A percentile compares a stretch with the other conserved stretches of the same genome.
phyloP scores from a whole-genome alignment of 37 sponge, comb jelly and placozoan genomes.

The Lycopodina hypogea region DNA sequence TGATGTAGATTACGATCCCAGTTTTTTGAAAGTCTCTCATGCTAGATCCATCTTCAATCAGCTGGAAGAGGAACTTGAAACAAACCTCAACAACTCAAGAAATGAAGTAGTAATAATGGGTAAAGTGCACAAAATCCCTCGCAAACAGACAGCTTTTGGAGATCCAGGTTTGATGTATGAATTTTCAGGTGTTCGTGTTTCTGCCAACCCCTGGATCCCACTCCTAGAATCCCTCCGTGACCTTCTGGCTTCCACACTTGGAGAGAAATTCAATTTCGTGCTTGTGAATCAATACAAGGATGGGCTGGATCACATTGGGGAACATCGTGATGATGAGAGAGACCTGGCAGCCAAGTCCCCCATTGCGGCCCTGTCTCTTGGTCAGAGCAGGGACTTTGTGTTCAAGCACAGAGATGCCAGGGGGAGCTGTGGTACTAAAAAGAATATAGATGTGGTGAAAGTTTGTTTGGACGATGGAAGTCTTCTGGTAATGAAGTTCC shows the following conservation, averaged over 20 bases:
- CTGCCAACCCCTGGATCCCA: conserved; percentile 62
- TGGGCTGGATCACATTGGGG: conserved; percentile 68
- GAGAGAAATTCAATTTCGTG: conserved; percentile 66
- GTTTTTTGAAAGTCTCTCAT: conserved; percentile 11
- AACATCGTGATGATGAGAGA: conserved; percentile 69
- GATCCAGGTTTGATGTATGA: conserved; percentile 51
- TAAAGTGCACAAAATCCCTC: conserved; percentile 49
- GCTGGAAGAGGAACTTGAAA: conserved; percentile 38
- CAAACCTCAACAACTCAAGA: conserved; percentile 27
- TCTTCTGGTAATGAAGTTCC: conserved; percentile 60
- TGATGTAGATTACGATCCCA: conserved; percentile 41
- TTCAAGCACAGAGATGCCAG: conserved; percentile 57
- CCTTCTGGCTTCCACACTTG: conserved; percentile 12
- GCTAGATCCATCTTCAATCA: conserved; percentile 26
- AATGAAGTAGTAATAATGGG: conserved; percentile 45
- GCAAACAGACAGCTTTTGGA: conserved; percentile 73
- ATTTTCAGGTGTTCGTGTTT: conserved; percentile 56
- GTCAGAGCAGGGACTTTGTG: conserved; percentile 69
- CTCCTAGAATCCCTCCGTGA: conserved; percentile 14
- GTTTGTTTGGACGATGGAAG: conserved; percentile 55
- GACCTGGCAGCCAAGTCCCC: conserved; percentile 40
- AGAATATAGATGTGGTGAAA: conserved; percentile 50
- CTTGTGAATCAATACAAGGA: conserved; percentile 70
- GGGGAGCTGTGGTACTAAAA: conserved; percentile 33
- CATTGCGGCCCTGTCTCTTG: conserved; percentile 70